Base-by-base conservation (phyloP, 1,140 invertebrate species). In the Pantala flavescens region DNA sequence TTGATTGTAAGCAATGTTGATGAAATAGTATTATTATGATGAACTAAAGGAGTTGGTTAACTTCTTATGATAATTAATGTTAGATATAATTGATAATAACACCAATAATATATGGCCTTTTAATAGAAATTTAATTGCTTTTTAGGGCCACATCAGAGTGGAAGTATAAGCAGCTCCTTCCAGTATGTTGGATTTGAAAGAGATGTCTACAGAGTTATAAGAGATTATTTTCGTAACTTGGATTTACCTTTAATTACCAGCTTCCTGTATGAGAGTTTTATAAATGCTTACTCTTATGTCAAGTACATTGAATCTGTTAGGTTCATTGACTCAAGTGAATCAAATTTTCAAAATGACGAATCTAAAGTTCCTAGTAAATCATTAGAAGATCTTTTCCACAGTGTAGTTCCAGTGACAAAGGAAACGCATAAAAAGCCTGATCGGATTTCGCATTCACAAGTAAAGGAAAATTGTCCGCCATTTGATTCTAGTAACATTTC, bases 211-310 rank as follows among this genome's bases (percentile, higher is more conserved):
- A 74, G 42, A 55, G 70, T 75, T 14, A 74, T 76, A 19, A 16
- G 72, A 23, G 74, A 79, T 74, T 77, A 76, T 49, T 72, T 77
- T 72, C 76, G 23, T 9, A 73, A 73, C n/a, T 63, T 74, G 23
- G 55, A 71, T 24, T 71, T 23, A 12, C 76, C 76, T 7, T 36
- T 77, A 23, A 76, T 77, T 16, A 74, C 72, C 21, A 43, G 42
- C 43, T 72, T 63, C 42, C 24, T 75, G 43, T 73, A 74, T 43
- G 43, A 78, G 43, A n/a, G 74, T 75, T 71, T 76, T 76, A 74
- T 70, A 24, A 55, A 72, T 70, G 75, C 70, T 72, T 63, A 63
- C 12, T 16, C 49, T 3, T 63, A 63, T 63, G 49, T 63, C n/a
- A 21, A 63, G 12, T 63, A 63, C n/a, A 21, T 63, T 19, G 49